These are phyloP conservation scores for Bubo scandiacus DNA, from an alignment of 2,113 vertebrate species.

Conservation along the genomic window DNA sequence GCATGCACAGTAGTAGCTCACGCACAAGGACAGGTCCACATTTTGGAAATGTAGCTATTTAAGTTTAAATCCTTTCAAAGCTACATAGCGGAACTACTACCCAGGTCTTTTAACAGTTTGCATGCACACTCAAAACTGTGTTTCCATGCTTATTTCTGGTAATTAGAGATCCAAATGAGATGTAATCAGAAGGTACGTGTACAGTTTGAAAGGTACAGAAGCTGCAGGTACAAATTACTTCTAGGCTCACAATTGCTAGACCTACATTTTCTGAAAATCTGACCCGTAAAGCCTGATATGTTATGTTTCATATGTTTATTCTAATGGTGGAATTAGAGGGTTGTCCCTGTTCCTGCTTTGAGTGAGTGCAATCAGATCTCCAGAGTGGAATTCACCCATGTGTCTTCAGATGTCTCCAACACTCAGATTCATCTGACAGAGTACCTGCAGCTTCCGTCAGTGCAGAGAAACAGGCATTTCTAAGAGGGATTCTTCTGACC, in stretches of 20 bases:
- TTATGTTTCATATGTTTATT: background rate
- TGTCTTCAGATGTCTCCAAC: background rate
- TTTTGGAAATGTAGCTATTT: background rate
- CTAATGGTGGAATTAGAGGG: background rate
- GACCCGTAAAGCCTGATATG: background rate
- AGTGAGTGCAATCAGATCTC: background rate
- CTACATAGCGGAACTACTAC: background rate
- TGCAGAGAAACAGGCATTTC: background rate
- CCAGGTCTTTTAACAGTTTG: background rate
- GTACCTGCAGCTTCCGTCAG: accelerated
- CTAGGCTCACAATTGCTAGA: background rate
- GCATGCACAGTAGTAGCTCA: background rate
- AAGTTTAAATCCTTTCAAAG: background rate
- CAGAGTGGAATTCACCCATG: background rate
- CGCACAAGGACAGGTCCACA: background rate
- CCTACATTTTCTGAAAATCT: background rate
- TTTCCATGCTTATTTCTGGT: background rate
- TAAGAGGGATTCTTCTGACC: background rate
- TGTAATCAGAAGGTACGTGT: background rate
- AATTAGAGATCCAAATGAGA: background rate
- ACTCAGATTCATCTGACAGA: background rate
- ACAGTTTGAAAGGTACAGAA: background rate
- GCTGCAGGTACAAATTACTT: background rate
- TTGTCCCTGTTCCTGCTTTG: background rate
- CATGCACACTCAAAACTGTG: background rate